phyloP scores from a whole-genome alignment of 30 jellyfish, hydroid and myxozoan genomes.

The Mastigias papua region DNA sequence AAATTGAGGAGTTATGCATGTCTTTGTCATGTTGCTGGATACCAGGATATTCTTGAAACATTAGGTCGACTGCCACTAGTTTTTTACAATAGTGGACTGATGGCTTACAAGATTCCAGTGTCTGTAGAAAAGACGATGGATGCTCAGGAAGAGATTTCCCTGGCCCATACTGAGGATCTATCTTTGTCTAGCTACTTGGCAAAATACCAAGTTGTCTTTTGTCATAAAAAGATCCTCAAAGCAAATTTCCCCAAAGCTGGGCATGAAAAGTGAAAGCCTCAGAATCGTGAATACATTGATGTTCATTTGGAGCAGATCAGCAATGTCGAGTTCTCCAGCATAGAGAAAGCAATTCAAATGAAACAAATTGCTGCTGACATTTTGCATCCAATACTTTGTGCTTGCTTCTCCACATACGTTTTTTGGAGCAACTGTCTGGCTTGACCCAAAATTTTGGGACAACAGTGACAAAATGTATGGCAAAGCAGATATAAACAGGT shows the following conservation, averaged over 20 bases:
- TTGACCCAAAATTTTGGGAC: constrained; percentile 52
- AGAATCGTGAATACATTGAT: constrained; percentile 53
- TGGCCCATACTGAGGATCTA: constrained; percentile 44
- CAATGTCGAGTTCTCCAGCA: constrained; percentile 27
- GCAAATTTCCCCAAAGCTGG: constrained; percentile 48
- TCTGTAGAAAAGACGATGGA: constrained; percentile 53
- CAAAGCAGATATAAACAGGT: constrained; percentile 25
- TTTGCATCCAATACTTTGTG: not conserved
- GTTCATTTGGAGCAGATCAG: constrained; percentile 29
- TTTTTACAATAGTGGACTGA: constrained; percentile 29
- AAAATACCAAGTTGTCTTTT: constrained; percentile 20
- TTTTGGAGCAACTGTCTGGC: constrained; percentile 45
- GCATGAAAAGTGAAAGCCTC: constrained; percentile 31
- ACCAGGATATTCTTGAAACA: constrained; percentile 52
- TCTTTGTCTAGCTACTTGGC: constrained; percentile 31
- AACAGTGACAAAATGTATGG: constrained; percentile 43
- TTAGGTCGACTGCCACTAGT: constrained; percentile 12
- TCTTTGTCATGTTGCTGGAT: constrained; percentile 36
- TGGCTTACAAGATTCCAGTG: constrained; percentile 51
- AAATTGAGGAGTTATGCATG: constrained; percentile 19
- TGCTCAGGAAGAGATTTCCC: constrained; percentile 43
- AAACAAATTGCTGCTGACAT: not conserved
- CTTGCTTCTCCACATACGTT: constrained; percentile 17
- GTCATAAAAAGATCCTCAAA: constrained; percentile 1
- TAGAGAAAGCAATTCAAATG: constrained; percentile 25